These are phyloP conservation scores for Caenorhabditis sp. DNA, from an alignment of 2,888 invertebrate genomes.

Conservation along the genomic window DNA sequence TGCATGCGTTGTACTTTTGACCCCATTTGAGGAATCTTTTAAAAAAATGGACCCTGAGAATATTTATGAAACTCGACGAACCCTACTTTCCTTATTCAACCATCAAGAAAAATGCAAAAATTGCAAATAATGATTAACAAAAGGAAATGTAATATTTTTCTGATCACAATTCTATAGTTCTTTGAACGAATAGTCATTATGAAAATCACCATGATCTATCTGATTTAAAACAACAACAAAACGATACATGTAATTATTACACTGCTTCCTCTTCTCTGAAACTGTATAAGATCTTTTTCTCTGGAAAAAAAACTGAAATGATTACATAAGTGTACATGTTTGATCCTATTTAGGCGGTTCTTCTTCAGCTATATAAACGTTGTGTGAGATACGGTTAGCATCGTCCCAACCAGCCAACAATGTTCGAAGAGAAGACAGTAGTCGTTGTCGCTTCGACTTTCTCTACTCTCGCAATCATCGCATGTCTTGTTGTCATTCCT, in stretches of 20 bases:
- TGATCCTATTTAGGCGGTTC: neutral
- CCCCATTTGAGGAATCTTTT: too few species aligned
- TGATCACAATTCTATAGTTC: too few species aligned
- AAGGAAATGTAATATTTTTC: too few species aligned
- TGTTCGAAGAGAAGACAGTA: slow-evolving; percentile 59
- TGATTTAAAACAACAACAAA: too few species aligned
- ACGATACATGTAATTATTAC: neutral
- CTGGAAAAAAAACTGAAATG: neutral
- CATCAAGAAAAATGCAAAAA: too few species aligned
- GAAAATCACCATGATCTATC: too few species aligned
- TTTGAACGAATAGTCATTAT: too few species aligned
- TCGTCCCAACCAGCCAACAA: slow-evolving; percentile 3
- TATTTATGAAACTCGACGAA: too few species aligned
- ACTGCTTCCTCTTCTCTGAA: neutral
- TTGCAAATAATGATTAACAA: too few species aligned
- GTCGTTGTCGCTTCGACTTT: slow-evolving; percentile 54
- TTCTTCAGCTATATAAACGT: neutral
- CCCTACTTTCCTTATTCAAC: too few species aligned
- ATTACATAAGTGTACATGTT: neutral
- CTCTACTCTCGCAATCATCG: slow-evolving; percentile 51
- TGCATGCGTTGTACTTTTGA: too few species aligned
- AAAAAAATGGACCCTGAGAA: too few species aligned
- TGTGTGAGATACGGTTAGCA: neutral
- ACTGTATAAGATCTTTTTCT: neutral
- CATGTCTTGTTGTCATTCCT: slow-evolving; percentile 65